Percentiles rank a stretch among this genome's conserved stretches.
Conservation (phyloP, 2,113 vertebrate genomes). For the Caloenas nicobarica region DNA sequence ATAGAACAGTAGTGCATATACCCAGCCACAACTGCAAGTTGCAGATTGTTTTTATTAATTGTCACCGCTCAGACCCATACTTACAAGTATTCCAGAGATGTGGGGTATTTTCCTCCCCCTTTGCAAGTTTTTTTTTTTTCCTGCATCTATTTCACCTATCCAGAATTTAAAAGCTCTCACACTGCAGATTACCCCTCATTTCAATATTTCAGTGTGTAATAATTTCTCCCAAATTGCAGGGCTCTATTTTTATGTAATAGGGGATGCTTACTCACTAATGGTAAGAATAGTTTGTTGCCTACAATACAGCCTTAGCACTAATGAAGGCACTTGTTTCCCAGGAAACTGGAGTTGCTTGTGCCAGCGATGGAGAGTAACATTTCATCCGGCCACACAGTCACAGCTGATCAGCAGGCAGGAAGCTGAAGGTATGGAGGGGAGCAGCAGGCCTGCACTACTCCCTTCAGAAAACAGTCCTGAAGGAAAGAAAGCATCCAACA, state of each 20-base stretch:
- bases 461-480: not conserved
- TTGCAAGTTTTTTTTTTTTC: constrained; percentile 15
- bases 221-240: constrained; percentile 41
- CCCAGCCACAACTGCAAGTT: not conserved
- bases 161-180: not conserved
- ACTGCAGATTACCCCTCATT: constrained; percentile 3
- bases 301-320: constrained; percentile 43
- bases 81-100: not conserved
- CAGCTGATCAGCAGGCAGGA: not conserved
- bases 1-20: not conserved
- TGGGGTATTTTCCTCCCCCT: not conserved
- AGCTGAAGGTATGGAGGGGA: not conserved
- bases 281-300: constrained; percentile 74
- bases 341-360: constrained; percentile 66
- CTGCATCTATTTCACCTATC: not conserved
- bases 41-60: not conserved
- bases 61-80: not conserved
- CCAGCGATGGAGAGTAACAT: not conserved
- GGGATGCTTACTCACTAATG: constrained; percentile 65
- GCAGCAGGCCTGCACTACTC: not conserved
- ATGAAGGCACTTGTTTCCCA: constrained; percentile 69
- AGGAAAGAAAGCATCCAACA: not conserved
- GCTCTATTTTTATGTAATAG: constrained; percentile 71
- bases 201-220: constrained; percentile 32
- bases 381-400: constrained; percentile 5